phyloP scores from a whole-genome alignment of 2,888 invertebrate species.

The Carpatolechia fugitivella region DNA sequence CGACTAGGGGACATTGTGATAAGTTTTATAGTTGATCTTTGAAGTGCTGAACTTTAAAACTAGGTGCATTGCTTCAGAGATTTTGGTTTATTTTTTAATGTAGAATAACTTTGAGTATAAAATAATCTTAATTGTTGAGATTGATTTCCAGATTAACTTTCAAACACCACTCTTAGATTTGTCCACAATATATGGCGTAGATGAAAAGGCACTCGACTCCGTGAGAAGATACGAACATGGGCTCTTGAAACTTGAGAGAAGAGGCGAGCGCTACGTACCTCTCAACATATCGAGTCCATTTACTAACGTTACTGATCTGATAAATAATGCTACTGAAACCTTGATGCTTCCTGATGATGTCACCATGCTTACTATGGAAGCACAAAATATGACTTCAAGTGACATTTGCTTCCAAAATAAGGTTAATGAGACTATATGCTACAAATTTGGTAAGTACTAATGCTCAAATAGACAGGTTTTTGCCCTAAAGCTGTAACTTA shows the following conservation, averaged over 20 bases:
- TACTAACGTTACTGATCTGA: neutral
- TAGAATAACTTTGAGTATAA: too few relatives aligned
- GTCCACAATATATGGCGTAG: conserved; percentile 57
- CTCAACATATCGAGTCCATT: conserved; percentile 19
- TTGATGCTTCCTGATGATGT: neutral
- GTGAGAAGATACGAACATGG: conserved; percentile 48
- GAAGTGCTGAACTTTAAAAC: neutral
- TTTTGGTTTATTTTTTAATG: too few relatives aligned
- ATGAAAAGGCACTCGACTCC: conserved; percentile 39
- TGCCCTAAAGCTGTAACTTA: too few relatives aligned
- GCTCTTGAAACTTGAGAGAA: conserved; percentile 45
- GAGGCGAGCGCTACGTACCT: conserved; percentile 44
- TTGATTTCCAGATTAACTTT: conserved; percentile 47
- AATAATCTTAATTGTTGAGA: too few relatives aligned
- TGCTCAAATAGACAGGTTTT: too few relatives aligned
- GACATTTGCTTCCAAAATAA: conserved; percentile 45
- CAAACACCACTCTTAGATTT: conserved; percentile 61
- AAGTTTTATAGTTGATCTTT: conserved; percentile 10
- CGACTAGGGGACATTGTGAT: conserved; percentile 7
- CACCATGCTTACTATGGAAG: conserved; percentile 3
- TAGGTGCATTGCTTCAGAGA: neutral
- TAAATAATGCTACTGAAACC: neutral
- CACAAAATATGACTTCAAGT: conserved; percentile 21
- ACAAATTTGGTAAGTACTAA: conserved; percentile 49
- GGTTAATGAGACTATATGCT: conserved; percentile 45